These are phyloP conservation scores for Chaetorhynchus papuensis DNA, from an alignment of 2,113 vertebrate genomes.

Conservation along the genomic window DNA sequence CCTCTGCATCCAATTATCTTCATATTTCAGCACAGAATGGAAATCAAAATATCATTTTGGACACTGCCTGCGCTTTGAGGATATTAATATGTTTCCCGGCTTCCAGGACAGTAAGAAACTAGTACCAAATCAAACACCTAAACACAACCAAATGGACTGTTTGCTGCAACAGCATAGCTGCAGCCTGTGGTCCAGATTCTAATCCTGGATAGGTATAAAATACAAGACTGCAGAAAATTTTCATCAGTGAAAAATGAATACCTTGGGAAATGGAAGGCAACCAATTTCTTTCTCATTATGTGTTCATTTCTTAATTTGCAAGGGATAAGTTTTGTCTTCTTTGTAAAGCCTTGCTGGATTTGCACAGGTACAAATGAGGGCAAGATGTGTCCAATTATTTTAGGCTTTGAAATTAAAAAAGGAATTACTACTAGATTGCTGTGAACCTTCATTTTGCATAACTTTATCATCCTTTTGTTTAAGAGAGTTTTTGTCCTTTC, in stretches of 20 bases:
- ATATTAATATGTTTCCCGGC: not conserved
- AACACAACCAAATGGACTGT: not conserved
- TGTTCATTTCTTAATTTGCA: slow-evolving; percentile 5
- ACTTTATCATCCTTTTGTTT: not conserved
- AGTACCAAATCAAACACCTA: not conserved
- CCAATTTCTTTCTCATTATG: not conserved
- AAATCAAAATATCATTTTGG: not conserved
- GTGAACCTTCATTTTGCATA: not conserved
- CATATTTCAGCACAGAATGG: not conserved
- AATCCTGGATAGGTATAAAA: not conserved
- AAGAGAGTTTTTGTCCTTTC: not conserved
- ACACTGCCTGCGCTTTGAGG: not conserved
- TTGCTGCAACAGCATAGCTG: not conserved
- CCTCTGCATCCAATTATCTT: not conserved
- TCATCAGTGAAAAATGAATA: not conserved
- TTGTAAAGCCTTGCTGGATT: not conserved
- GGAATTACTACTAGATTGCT: not conserved
- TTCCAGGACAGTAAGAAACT: not conserved
- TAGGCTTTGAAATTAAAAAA: not conserved
- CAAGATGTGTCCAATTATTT: not conserved
- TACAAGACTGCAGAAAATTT: not conserved
- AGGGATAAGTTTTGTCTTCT: not conserved
- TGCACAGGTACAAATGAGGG: not conserved
- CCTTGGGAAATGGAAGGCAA: not conserved
- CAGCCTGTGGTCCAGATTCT: not conserved